Evolutionary conservation across 2,888 invertebrate species (phyloP).

Genomic region (Mylabris sibirica): DNA sequence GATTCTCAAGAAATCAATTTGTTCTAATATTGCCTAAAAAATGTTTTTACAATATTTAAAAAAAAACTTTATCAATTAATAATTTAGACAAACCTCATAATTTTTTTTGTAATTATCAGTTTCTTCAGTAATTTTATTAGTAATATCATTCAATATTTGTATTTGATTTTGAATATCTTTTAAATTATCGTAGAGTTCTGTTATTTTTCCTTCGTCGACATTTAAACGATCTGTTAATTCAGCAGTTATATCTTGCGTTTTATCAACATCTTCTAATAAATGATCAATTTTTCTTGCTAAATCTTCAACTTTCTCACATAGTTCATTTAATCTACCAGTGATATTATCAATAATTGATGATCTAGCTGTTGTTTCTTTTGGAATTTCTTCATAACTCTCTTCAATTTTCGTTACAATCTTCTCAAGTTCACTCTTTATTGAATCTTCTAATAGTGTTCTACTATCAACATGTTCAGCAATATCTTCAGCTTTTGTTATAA

Average conservation of each 20-base stretch:
- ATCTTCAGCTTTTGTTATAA: background rate
- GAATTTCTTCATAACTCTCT: background rate
- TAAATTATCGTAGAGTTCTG: slow-evolving; percentile 58
- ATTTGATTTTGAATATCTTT: slow-evolving; percentile 60
- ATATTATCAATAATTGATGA: background rate
- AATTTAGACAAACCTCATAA: slow-evolving; percentile 62
- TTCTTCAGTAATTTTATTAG: slow-evolving; percentile 64
- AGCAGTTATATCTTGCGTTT: background rate
- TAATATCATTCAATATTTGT: slow-evolving; percentile 55
- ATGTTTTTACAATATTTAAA: too few relatives aligned
- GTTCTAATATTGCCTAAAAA: slow-evolving; percentile 58
- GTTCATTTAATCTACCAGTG: slow-evolving; percentile 26
- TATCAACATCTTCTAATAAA: slow-evolving; percentile 54
- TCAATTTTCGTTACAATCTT: slow-evolving; percentile 2
- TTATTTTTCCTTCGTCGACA: slow-evolving; percentile 44
- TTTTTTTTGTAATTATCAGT: slow-evolving; percentile 65
- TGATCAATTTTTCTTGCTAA: slow-evolving; percentile 53
- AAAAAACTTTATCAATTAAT: too few relatives aligned
- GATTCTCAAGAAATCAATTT: slow-evolving; percentile 71
- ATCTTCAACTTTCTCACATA: slow-evolving; percentile 49
- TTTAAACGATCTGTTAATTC: slow-evolving; percentile 29
- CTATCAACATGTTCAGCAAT: background rate
- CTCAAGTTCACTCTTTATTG: background rate
- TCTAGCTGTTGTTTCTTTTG: background rate
- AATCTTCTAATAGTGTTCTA: background rate